Evolutionary conservation across 2,113 vertebrate genomes (phyloP).

Genomic region (Melanerpes aurifrons): DNA sequence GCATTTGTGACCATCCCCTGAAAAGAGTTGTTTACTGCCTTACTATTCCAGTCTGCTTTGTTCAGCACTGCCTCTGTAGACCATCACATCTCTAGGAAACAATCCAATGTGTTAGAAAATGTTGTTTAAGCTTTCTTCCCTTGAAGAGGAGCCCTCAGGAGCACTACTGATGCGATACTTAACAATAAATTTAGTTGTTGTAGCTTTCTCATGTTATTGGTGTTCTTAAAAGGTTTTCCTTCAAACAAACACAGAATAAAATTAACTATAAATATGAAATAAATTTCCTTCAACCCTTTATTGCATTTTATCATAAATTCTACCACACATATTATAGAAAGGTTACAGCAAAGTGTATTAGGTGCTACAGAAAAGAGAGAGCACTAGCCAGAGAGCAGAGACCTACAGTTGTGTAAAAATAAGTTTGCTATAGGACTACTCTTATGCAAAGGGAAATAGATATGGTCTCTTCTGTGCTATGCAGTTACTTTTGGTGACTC

Average conservation of each 20-base stretch:
- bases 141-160: constrained; percentile 73
- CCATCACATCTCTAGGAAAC: constrained; percentile 78
- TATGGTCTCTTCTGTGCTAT: background rate
- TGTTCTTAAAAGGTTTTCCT: constrained; percentile 79
- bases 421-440: constrained; percentile 16
- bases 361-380: background rate
- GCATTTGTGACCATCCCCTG: constrained; percentile 66
- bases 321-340: constrained; percentile 52
- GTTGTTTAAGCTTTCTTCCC: constrained; percentile 81
- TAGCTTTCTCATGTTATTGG: constrained; percentile 74
- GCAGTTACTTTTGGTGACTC: background rate
- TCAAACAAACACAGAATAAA: constrained; percentile 73
- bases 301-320: constrained; percentile 77
- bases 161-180: constrained; percentile 77
- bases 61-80: constrained; percentile 71
- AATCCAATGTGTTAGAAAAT: constrained; percentile 77
- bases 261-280: constrained; percentile 77
- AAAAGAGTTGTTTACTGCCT: constrained; percentile 68
- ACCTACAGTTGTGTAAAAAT: constrained; percentile 5
- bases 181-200: constrained; percentile 79
- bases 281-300: constrained; percentile 73
- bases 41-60: constrained; percentile 65
- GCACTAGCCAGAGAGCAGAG: background rate
- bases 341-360: constrained; percentile 65
- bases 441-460: background rate